phyloP scores from a whole-genome alignment of 1,140 invertebrate species.

The Atopsyche davidsoni region DNA sequence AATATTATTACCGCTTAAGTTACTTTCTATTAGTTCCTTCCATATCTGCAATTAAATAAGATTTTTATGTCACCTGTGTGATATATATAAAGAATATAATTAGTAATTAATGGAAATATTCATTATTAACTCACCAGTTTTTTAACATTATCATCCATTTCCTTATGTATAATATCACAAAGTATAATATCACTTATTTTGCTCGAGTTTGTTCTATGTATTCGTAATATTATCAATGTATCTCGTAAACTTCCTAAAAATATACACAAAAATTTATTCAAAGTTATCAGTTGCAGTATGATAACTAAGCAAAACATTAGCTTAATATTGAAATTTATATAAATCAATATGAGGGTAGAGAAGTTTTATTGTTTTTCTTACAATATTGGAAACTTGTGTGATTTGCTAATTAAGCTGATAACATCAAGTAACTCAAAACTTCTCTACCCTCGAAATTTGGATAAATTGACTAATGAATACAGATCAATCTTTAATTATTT shows the following conservation, averaged over 20 bases:
- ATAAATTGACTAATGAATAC: too few species aligned
- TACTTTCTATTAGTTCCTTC: slow-evolving; percentile 59
- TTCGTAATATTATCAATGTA: slow-evolving; percentile 54
- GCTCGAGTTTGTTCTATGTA: slow-evolving; percentile 55
- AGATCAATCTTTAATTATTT: too few species aligned
- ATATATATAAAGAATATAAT: background rate
- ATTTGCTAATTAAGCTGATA: too few species aligned
- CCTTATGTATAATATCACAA: slow-evolving; percentile 68
- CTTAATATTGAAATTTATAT: too few species aligned
- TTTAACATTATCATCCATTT: slow-evolving; percentile 20
- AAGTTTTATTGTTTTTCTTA: too few species aligned
- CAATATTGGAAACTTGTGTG: too few species aligned
- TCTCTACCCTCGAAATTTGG: too few species aligned
- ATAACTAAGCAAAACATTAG: too few species aligned
- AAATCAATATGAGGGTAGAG: too few species aligned
- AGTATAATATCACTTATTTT: slow-evolving; percentile 66
- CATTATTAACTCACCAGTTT: slow-evolving; percentile 14
- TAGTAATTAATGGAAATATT: slow-evolving; percentile 1
- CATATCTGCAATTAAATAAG: slow-evolving; percentile 50
- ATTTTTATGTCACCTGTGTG: background rate
- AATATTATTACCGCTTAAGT: slow-evolving; percentile 77
- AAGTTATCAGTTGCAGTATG: too few species aligned
- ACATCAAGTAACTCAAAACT: too few species aligned
- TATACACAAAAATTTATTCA: slow-evolving; percentile 1
- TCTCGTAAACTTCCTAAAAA: slow-evolving; percentile 60